These are phyloP conservation scores for Pristionchus japonicus DNA, from an alignment of 2,888 invertebrate species.

Conservation along the genomic window DNA sequence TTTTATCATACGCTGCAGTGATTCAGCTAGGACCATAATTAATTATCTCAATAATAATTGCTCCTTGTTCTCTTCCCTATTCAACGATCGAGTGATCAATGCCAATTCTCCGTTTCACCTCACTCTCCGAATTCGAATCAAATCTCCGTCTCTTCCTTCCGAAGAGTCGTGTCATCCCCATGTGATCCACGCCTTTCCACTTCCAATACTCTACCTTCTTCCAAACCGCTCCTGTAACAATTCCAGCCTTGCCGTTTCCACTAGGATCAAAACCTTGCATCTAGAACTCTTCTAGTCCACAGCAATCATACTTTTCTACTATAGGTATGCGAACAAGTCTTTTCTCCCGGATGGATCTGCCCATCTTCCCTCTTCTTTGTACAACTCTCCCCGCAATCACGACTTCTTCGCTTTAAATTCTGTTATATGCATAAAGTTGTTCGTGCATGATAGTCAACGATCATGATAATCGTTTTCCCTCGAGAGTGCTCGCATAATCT, in stretches of 20 bases:
- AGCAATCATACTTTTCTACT: not conserved
- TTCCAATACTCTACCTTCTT: constrained; percentile 5
- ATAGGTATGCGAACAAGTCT: not conserved
- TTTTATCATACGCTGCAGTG: no score
- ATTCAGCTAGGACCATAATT: constrained; percentile 25
- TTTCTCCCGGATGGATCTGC: not conserved
- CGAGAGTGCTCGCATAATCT: not conserved
- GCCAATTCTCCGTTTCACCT: not conserved
- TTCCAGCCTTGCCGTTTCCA: constrained; percentile 25
- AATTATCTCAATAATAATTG: constrained; percentile 27
- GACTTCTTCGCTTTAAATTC: constrained; percentile 9
- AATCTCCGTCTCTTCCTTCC: not conserved
- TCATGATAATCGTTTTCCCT: not conserved
- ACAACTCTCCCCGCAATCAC: constrained; percentile 12
- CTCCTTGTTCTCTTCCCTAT: not conserved
- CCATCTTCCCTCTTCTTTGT: not conserved
- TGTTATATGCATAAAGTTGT: constrained; percentile 31
- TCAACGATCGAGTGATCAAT: constrained; percentile 35
- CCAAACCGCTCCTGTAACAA: constrained; percentile 10
- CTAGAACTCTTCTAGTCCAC: not conserved
- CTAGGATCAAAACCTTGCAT: constrained; percentile 21
- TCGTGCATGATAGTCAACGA: not conserved
- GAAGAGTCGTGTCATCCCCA: constrained; percentile 17
- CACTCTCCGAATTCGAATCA: constrained; percentile 23
- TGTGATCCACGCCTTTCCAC: not conserved